Evolutionary conservation across 2,888 invertebrate species (phyloP), one percentile per base, ranked within the genome.

Genomic region (Ochropleura leucogaster): DNA sequence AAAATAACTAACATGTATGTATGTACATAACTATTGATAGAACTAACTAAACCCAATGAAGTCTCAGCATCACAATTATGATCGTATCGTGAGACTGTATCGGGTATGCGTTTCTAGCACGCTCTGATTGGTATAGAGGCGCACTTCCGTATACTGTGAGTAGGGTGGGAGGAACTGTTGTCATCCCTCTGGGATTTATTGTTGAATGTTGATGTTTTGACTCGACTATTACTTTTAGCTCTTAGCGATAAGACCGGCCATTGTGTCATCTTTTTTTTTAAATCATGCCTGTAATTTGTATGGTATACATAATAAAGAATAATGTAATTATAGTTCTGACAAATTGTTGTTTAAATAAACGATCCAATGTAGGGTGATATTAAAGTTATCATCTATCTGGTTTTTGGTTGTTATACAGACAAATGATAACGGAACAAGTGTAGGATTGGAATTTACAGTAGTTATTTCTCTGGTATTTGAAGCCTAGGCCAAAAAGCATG

Each of bases 71-170:
- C 65, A 80, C 70, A 87, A 87, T 87, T 80, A 79, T 71, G 69
- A 81, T 68, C 40, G 42, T 64, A 53, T 77, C 80, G 87, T 83
- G 84, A 80, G 85, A 83, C 68, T 55, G 64, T 69, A 76, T 77
- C 80, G 74, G 88, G 89, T 89, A 92, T 91, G 92, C 93, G 92
- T 93, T 93, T 93, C 93, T 91, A 85, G 4, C 89, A 90, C 87
- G 93, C 92, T 93, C 93, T 90, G 89, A 83, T 93, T 91, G 57
- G 20, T 68, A 90, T 80, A 81, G 88, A 77, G 88, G 85, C 10
- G 64, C 68, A 82, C 87, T 90, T 93, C 93, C 92, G 92, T 79
- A 81, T 87, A 20, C 16, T 16, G 30, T n/a, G 44, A 65, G 53
- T 67, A 77, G 73, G 76, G 76, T 78, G 44, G 59, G 64, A 55